phyloP scores from a whole-genome alignment of 2,797 vertebrate species.

The Jordanella pulchra region DNA sequence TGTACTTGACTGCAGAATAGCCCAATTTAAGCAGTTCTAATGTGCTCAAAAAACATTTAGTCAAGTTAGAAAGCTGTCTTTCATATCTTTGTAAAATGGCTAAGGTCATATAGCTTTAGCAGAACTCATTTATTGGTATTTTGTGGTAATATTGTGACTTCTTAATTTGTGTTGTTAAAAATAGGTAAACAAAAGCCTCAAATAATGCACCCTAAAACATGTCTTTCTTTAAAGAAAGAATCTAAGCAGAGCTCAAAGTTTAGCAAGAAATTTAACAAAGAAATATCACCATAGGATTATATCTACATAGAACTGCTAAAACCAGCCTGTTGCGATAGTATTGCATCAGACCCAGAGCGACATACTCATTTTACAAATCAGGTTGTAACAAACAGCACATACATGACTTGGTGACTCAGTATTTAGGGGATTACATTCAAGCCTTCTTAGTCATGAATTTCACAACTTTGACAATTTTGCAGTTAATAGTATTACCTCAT shows the following conservation, averaged over 20 bases:
- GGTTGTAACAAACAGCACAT: conserved; percentile 24
- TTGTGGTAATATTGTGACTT: conserved; percentile 14
- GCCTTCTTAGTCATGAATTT: conserved; percentile 50
- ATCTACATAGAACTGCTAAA: conserved; percentile 24
- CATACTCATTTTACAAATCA: conserved; percentile 28
- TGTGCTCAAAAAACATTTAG: conserved; percentile 1
- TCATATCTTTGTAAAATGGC: conserved; percentile 20
- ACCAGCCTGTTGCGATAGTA: conserved; percentile 29
- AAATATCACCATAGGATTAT: conserved; percentile 28
- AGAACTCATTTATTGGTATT: conserved; percentile 9
- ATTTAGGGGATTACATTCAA: conserved; percentile 66
- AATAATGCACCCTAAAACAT: conserved; percentile 11
- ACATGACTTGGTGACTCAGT: conserved; percentile 21
- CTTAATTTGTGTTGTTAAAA: background rate
- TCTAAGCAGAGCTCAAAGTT: conserved; percentile 6
- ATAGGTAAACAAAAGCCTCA: background rate
- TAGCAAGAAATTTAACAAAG: conserved; percentile 6
- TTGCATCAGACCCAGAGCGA: conserved; percentile 5
- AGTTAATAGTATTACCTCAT: conserved; percentile 23
- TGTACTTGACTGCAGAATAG: background rate
- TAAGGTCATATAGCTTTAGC: background rate
- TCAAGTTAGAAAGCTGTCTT: conserved; percentile 4
- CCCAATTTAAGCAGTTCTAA: background rate
- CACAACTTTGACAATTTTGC: conserved; percentile 31
- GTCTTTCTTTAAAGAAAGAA: conserved; percentile 4